Evolutionary conservation across 92 coral and sea anemone species (phyloP), one percentile per base, ranked within the genome.

Genomic region (Blastomussa wellsi): DNA sequence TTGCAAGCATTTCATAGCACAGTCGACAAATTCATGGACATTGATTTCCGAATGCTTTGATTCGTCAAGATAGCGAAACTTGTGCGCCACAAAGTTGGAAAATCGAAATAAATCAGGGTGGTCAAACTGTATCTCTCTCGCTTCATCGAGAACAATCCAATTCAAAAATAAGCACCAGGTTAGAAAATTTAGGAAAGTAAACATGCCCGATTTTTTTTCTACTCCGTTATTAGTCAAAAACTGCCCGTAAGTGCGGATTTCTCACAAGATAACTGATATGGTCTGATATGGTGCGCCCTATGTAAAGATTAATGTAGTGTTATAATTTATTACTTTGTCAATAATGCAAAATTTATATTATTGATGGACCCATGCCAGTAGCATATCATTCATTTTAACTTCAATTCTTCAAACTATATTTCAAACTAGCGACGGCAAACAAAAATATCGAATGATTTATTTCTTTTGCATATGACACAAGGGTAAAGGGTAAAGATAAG

Each of bases 1-100:
- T 12, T 12, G 7, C 72, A 79, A 79, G 66, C 83, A 79, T 42
- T 79, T 41, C 55, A 64, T 41, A 55, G 83, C 52, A 31, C 83
- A 79, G 60, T 79, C 83, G 6, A 13, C 22, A 47, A 37, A 39
- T 66, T 26, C 36, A 5, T 32, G 7, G n/a, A 39, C 74, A 6
- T n/a, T 66, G 1, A 20, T n/a, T 38, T 31, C 60, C 24, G 37
- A 14, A 33, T 57, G 53, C n/a, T 41, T 79, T n/a, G 83, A 28
- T 44, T 17, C 73, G 0, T 64, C 74, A 42, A 79, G 83, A 41
- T 79, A 41, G 73, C n/a, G 74, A 41, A 4, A 79, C 19, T 28
- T 39, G 83, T 79, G 73, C 16, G 64, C 74, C 59, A 37, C 83
- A 79, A 62, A 79, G 57, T 66, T 79, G 19, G 1, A 47, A 29